Evolutionary conservation across 2,888 invertebrate species (phyloP).

Genomic region (Diloba caeruleocephala): DNA sequence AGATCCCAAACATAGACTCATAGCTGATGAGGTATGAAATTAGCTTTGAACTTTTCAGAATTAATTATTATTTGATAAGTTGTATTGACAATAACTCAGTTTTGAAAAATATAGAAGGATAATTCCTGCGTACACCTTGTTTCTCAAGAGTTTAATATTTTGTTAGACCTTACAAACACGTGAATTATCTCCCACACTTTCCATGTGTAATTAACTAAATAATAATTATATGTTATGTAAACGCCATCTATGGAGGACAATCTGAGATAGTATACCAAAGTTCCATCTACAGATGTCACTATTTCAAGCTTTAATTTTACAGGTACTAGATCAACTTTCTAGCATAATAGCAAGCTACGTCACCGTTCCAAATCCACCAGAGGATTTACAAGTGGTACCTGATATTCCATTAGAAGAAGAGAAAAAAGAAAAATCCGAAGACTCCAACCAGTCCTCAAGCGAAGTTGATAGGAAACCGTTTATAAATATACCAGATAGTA

Average conservation of each 20-base stretch:
- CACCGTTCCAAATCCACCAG: conserved; percentile 78
- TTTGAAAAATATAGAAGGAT: too few species aligned
- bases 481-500: conserved; percentile 63
- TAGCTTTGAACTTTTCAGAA: background rate
- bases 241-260: conserved; percentile 1
- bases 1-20: conserved; percentile 91
- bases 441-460: conserved; percentile 52
- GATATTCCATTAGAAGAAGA: conserved; percentile 82
- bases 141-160: too few species aligned
- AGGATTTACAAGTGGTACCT: conserved; percentile 89
- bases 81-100: too few species aligned
- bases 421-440: conserved; percentile 59
- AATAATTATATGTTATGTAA: too few species aligned
- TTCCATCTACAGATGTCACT: conserved; percentile 17
- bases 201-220: too few species aligned
- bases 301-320: conserved; percentile 19
- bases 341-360: conserved; percentile 89
- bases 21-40: conserved; percentile 90
- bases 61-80: too few species aligned
- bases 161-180: too few species aligned
- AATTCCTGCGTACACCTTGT: too few species aligned
- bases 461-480: conserved; percentile 72
- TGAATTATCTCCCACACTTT: too few species aligned
- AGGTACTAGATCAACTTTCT: conserved; percentile 89
- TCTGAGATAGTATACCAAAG: background rate